Evolutionary conservation across 2,113 vertebrate genomes (phyloP), one percentile per base, ranked within the genome.

Genomic region (Cettia cetti): DNA sequence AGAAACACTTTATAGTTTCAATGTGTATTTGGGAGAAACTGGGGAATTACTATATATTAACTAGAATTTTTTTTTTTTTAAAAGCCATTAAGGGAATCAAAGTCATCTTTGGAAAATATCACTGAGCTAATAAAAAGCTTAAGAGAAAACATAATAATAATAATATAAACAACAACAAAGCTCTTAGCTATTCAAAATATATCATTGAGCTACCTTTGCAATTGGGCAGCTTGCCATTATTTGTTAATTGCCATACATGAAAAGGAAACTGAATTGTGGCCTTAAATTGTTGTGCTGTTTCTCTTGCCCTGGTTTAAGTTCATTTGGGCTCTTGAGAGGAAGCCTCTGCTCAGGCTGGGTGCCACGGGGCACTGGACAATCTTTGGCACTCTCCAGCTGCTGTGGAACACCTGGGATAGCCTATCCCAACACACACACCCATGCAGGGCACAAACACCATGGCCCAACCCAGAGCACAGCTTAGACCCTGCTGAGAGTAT

Each of bases 401-500:
- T 0, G 6, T 4, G n/a, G n/a, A 50, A 7, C 33, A 4, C 5
- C 53, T 45, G 37, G 69, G 30, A 12, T 1, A 13, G 23, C 12
- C 45, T 79, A 61, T 28, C 33, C 56, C 42, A 6, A 2, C 90
- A 22, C 70, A 28, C 27, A 31, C 35, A 33, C 15, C 37, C 39
- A 2, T 6, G 15, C 0, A 0, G 14, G 8, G 22, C 42, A 18
- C 30, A 39, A 4, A 5, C 21, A 37, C 4, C 1, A 0, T 35
- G 35, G 23, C 60, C 50, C 56, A 56, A 1, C 26, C 68, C 86
- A 33, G n/a, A 40, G 37, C 30, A 47, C 39, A 35, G 20, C 66
- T 47, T 9, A 27, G 23, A 12, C 49, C 33, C 59, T 76, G 69
- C 75, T 66, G 26, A 63, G 79, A 82, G 39, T 3, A 23, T 2